Base-by-base conservation (phyloP, 2,113 vertebrate species). In the Ammospiza nelsoni region DNA sequence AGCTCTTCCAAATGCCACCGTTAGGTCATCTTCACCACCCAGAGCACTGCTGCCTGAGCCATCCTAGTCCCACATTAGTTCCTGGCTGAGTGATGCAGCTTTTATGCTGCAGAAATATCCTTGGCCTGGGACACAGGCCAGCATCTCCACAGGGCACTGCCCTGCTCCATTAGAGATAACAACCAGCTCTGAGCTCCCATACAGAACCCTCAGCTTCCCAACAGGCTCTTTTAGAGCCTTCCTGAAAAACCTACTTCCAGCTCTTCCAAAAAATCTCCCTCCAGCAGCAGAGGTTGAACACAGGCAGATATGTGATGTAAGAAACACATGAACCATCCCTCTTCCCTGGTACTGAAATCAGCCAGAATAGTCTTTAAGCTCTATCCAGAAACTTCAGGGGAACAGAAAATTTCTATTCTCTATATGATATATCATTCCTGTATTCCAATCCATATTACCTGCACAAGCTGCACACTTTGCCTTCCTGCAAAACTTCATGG, bases 101-200 rank as follows among this genome's bases (percentile, higher is more conserved):
- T 80, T 35, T 29, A 21, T 46, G 75, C 83, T 86, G 75, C 83
- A 90, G 85, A 74, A 83, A 63, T 20, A 59, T 12, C 79, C 68
- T 2, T 0, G 3, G 68, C 51, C 72, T 88, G 90, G 95, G 90
- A 80, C 46, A 19, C 2, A 23, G 75, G 79, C 95, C 92, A 94
- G 72, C 0, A 35, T 39, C 94, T 95, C 90, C 68, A 78, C 84
- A 89, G 89, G 91, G 65, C 68, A 58, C 68, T 86, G 87, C 58
- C 65, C 89, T 43, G 39, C 89, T 94, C 84, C 92, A 77, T 86
- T 71, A 90, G 79, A 67, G 48, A 81, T 24, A 74, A 71, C 73
- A 67, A 39, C 79, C 2, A 15, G 63, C 48, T 43, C 84, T 21
- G 28, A 85, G 84, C 67, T 79, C 24, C 81, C 1, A 7, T 2